Evolutionary conservation across 2,797 vertebrate species (phyloP).

Genomic region (Spinus pinus): DNA sequence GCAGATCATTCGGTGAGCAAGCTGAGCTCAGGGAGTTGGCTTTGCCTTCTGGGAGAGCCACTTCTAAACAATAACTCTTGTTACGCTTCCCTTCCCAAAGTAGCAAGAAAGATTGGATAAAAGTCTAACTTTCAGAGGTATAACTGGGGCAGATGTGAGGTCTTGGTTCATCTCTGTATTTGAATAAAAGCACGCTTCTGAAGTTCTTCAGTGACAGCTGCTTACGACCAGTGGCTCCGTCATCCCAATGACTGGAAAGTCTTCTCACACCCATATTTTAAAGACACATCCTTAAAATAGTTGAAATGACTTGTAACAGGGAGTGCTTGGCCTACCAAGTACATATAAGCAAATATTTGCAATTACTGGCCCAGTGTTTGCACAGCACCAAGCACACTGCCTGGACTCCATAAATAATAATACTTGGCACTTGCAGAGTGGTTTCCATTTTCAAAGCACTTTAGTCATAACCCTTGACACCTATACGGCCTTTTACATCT

Average conservation of each 20-base stretch:
- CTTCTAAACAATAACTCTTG: neutral
- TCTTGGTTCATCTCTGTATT: neutral
- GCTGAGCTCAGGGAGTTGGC: neutral
- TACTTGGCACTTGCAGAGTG: slow-evolving; percentile 43
- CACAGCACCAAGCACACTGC: slow-evolving; percentile 30
- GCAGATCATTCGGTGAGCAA: neutral
- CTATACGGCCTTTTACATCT: slow-evolving; percentile 57
- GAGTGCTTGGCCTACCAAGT: neutral
- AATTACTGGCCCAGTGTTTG: slow-evolving; percentile 48
- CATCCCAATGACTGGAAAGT: neutral
- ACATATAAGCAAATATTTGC: slow-evolving; percentile 56
- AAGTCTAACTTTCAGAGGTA: neutral
- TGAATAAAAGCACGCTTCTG: neutral
- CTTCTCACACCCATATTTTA: neutral
- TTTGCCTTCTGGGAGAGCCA: neutral
- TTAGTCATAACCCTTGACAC: slow-evolving; percentile 62
- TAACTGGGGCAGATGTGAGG: neutral
- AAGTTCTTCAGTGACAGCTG: neutral
- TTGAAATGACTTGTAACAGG: neutral
- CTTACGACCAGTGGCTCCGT: rapidly evolving
- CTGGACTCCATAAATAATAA: slow-evolving; percentile 54
- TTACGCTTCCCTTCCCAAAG: neutral
- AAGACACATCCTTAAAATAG: slow-evolving; percentile 5
- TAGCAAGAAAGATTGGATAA: rapidly evolving
- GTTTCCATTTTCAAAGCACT: slow-evolving; percentile 67